Base-by-base conservation (phyloP, 2,888 invertebrate species). In the Drosophila pegasa region DNA sequence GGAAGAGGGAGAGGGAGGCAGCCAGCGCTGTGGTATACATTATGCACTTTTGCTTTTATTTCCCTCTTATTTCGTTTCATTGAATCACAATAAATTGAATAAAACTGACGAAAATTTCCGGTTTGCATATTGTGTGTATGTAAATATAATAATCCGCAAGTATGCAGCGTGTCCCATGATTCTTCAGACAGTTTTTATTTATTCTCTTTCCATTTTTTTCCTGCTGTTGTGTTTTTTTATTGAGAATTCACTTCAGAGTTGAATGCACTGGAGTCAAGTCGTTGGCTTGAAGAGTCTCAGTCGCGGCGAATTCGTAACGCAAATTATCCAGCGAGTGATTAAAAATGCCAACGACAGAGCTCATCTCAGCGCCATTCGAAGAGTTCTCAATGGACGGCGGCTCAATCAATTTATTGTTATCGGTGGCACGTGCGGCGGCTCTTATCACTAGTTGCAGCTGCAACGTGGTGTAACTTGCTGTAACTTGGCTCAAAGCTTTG, bases 21-120 rank as follows among this genome's bases (percentile, higher is more conserved):
- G 50, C 31, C 58, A 45, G 35, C n/a, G 7, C 20, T 37, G 33
- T 14, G 14, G 25, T 40, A 71, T 66, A 71, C 63, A 75, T 78
- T 75, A 71, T 86, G 76, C 83, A 83, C 77, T 82, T 70, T 83
- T 83, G 67, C 80, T 78, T 72, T 74, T 58, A 62, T 68, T 55
- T 18, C 33, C 22, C 43, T 33, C 51, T 50, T 50, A 35, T 22
- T 29, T 29, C 33, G n/a, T 80, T 83, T 50, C 60, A 73, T 47
- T 50, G 64, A 68, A 65, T 74, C 51, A 33, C 61, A 60, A 63
- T 50, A 63, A 73, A 73, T 51, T 60, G 33, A 66, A 63, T 58
- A 66, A 59, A 59, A 65, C 65, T 60, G 75, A 75, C 51, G 57
- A 75, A 78, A 78, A 79, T 57, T 78, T 75, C 78, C 78, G 75